Conservation (phyloP, 1,140 invertebrate species). For the Polypedilum pembai region DNA sequence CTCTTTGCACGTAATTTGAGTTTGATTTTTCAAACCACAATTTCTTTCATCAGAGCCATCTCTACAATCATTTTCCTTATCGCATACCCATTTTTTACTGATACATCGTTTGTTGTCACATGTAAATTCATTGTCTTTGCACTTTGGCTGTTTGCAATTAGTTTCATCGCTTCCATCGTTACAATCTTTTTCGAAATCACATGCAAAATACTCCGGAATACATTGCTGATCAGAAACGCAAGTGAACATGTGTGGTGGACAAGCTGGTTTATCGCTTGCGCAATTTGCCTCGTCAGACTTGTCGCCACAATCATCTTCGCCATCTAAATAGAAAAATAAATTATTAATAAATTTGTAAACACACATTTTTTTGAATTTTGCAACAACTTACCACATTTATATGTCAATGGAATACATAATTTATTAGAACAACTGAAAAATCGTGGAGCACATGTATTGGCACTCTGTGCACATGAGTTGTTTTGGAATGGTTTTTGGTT, state of each 20-base stretch:
- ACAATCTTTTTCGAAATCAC: slow-evolving; percentile 64
- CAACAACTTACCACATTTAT: slow-evolving; percentile 47
- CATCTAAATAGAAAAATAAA: slow-evolving; percentile 34
- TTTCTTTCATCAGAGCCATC: slow-evolving; percentile 56
- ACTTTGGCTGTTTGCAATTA: slow-evolving; percentile 45
- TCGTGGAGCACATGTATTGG: slow-evolving; percentile 51
- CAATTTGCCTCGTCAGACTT: slow-evolving; percentile 47
- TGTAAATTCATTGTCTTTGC: slow-evolving; percentile 33
- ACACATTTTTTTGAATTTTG: slow-evolving; percentile 25
- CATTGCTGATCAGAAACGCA: slow-evolving; percentile 59
- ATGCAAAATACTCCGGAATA: slow-evolving; percentile 48
- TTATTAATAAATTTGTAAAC: background rate
- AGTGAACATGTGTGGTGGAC: slow-evolving; percentile 54
- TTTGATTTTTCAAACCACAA: slow-evolving; percentile 36
- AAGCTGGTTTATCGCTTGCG: slow-evolving; percentile 42
- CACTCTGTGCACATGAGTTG: slow-evolving; percentile 58
- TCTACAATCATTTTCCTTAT: slow-evolving; percentile 49
- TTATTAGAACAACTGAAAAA: slow-evolving; percentile 60
- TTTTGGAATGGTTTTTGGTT: slow-evolving; percentile 51
- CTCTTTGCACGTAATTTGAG: slow-evolving; percentile 31
- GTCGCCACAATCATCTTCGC: slow-evolving; percentile 55
- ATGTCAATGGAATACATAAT: slow-evolving; percentile 57
- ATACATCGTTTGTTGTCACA: slow-evolving; percentile 48
- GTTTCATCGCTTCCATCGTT: slow-evolving; percentile 64
- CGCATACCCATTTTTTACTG: slow-evolving; percentile 32